Evolutionary conservation across 2,888 invertebrate species (phyloP).

Genomic region (Mesochorus sp.): DNA sequence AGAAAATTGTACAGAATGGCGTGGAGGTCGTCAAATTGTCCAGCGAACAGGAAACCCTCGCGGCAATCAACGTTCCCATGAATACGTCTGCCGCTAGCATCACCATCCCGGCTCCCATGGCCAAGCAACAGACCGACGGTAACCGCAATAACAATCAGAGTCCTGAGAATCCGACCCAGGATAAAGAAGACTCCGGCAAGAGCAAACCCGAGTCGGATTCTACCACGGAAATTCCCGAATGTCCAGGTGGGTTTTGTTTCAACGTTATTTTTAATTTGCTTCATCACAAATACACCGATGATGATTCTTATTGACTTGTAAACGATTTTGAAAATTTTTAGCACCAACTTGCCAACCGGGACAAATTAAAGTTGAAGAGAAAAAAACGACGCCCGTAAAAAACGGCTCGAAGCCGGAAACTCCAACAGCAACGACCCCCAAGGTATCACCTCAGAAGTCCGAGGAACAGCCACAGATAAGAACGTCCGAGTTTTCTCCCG

Average conservation of each 20-base stretch:
- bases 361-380: constrained; percentile 76
- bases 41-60: constrained; percentile 63
- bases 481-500: constrained; percentile 29
- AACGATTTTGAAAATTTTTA: constrained; percentile 54
- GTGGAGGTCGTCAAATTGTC: constrained; percentile 71
- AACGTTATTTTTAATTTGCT: not conserved
- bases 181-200: constrained; percentile 60
- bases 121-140: constrained; percentile 70
- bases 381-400: constrained; percentile 72
- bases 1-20: constrained; percentile 77
- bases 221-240: constrained; percentile 62
- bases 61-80: constrained; percentile 15
- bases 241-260: constrained; percentile 64
- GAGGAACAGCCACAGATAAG: constrained; percentile 56
- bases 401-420: constrained; percentile 70
- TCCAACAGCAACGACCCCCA: constrained; percentile 20
- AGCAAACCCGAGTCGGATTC: constrained; percentile 50
- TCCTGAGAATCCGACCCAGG: constrained; percentile 69
- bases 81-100: constrained; percentile 43
- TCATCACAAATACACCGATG: not conserved
- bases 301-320: no score
- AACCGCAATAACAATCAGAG: constrained; percentile 76
- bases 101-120: not conserved
- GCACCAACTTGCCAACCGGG: constrained; percentile 62
- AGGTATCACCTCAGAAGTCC: constrained; percentile 58